These are phyloP conservation scores for Scaptomyza reducta DNA, from an alignment of 2,888 invertebrate species.

Conservation along the genomic window DNA sequence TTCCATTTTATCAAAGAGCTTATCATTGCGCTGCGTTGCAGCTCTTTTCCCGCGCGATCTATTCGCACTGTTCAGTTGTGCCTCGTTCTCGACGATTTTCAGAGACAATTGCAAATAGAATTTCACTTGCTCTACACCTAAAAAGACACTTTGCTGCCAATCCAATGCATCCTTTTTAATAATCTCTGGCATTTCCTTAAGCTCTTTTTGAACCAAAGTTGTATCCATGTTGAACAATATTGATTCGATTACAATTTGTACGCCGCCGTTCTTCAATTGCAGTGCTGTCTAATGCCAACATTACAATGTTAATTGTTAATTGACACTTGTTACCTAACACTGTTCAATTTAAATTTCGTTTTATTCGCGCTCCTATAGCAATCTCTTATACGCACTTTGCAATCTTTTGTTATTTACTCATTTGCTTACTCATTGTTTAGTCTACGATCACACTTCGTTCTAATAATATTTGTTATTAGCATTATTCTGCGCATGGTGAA, in stretches of 20 bases:
- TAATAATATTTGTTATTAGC: no score
- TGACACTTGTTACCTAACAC: not conserved
- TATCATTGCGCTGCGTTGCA: not conserved
- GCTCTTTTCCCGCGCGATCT: not conserved
- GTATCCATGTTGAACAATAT: slow-evolving; percentile 16
- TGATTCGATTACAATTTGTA: not conserved
- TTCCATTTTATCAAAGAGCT: not conserved
- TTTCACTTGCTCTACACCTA: slow-evolving; percentile 28
- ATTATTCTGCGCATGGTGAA: no score
- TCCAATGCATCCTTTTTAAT: slow-evolving; percentile 19
- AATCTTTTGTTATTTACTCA: not conserved
- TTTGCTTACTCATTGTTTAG: no score
- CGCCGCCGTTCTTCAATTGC: rapidly evolving
- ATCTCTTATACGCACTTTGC: no score
- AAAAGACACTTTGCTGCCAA: slow-evolving; percentile 37
- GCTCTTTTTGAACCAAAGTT: not conserved
- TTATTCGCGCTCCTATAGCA: no score
- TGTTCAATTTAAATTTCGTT: not conserved
- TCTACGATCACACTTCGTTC: no score
- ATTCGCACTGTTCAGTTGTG: not conserved
- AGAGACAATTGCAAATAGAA: not conserved
- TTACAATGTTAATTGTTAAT: not conserved
- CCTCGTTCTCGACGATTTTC: slow-evolving; percentile 17
- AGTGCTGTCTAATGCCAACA: slow-evolving; percentile 15
- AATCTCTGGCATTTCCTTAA: slow-evolving; percentile 11